These are phyloP conservation scores for Corythoichthys haematopterus DNA, from an alignment of 2,113 vertebrate genomes.

Conservation along the genomic window DNA sequence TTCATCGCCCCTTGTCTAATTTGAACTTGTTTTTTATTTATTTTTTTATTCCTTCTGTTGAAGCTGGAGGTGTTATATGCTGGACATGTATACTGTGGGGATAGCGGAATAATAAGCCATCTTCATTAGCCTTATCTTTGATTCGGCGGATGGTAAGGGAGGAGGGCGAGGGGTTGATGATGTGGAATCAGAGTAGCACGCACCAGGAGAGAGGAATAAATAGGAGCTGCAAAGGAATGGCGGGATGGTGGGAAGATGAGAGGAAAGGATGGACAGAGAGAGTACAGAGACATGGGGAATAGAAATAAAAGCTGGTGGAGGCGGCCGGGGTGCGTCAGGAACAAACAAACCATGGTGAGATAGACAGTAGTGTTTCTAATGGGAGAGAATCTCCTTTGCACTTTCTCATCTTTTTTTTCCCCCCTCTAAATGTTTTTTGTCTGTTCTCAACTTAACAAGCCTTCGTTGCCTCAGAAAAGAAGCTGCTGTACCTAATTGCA, in stretches of 20 bases:
- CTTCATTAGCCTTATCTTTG: slow-evolving; percentile 60
- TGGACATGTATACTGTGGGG: slow-evolving; percentile 18
- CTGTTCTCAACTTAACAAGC: slow-evolving; percentile 70
- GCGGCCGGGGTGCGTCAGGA: slow-evolving; percentile 40
- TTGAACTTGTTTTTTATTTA: slow-evolving; percentile 29
- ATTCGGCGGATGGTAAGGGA: slow-evolving; percentile 35
- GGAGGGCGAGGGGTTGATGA: slow-evolving; percentile 23
- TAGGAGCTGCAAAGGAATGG: slow-evolving; percentile 38
- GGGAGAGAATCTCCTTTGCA: slow-evolving; percentile 58
- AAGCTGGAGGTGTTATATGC: slow-evolving; percentile 13
- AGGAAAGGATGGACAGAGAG: slow-evolving; percentile 43
- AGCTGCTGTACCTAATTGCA: slow-evolving; percentile 68
- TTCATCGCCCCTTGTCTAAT: slow-evolving; percentile 53
- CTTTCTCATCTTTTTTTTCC: slow-evolving; percentile 56
- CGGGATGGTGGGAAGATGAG: slow-evolving; percentile 51
- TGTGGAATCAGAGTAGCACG: slow-evolving; percentile 32
- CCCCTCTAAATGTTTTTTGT: slow-evolving; percentile 65
- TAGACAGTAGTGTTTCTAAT: slow-evolving; percentile 61
- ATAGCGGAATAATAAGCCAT: slow-evolving; percentile 41
- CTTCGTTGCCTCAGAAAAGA: slow-evolving; percentile 64
- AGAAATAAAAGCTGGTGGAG: slow-evolving; percentile 33
- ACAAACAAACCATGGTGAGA: slow-evolving; percentile 46
- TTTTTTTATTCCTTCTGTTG: slow-evolving; percentile 24
- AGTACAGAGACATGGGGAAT: slow-evolving; percentile 20
- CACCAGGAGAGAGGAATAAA: slow-evolving; percentile 28